Percentiles rank a stretch among this genome's conserved stretches.
phyloP scores from a whole-genome alignment of 2,797 vertebrate species.

The Echiichthys vipera region DNA sequence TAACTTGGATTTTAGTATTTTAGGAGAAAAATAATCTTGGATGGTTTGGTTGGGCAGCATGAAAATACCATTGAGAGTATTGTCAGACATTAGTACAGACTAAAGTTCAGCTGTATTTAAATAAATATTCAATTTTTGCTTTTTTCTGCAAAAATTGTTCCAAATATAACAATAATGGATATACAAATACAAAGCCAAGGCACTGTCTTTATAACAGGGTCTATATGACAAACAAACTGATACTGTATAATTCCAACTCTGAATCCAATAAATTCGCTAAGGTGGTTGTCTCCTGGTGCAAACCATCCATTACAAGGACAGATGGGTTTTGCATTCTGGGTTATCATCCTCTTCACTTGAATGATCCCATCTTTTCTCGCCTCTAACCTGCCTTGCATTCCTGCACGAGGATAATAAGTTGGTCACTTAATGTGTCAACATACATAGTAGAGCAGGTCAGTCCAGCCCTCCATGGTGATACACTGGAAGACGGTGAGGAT shows the following conservation, averaged over 20 bases:
- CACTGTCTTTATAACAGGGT: neutral
- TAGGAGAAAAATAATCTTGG: neutral
- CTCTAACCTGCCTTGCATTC: neutral
- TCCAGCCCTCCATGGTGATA: conserved; percentile 99
- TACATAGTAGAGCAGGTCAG: conserved; percentile 94
- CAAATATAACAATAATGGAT: neutral
- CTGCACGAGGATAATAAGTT: neutral
- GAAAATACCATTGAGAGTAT: neutral
- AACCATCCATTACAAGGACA: conserved; percentile 3
- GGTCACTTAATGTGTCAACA: conserved; percentile 38
- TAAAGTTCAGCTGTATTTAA: neutral
- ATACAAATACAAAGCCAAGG: neutral
- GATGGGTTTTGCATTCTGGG: conserved; percentile 2
- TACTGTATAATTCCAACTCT: neutral
- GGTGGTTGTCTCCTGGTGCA: neutral
- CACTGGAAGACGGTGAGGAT: conserved; percentile 97
- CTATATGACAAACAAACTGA: neutral
- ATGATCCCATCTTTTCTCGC: neutral
- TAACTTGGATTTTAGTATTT: neutral
- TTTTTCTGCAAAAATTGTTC: no score
- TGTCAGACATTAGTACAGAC: neutral
- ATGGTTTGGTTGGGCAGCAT: neutral
- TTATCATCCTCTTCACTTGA: neutral
- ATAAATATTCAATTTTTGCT: neutral
- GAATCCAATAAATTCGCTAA: neutral